Percentiles rank a stretch among this genome's conserved stretches.
phyloP scores from a whole-genome alignment of 2,113 vertebrate genomes.

The Equus quagga region DNA sequence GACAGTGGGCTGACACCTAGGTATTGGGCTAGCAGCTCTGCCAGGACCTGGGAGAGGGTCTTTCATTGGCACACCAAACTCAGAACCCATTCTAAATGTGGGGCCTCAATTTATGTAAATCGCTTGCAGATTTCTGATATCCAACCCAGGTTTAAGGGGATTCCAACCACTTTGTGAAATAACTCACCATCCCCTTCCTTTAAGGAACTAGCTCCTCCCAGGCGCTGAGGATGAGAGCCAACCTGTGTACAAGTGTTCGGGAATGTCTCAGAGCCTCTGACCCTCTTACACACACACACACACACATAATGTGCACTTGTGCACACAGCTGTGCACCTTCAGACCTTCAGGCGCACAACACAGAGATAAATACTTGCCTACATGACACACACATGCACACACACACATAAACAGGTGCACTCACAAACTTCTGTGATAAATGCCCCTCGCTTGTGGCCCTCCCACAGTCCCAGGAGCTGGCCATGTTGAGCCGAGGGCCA shows the following conservation, averaged over 20 bases:
- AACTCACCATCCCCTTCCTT: not conserved
- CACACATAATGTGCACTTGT: not conserved
- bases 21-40: not conserved
- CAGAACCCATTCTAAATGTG: not conserved
- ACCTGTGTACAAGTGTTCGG: not conserved
- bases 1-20: not conserved
- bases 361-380: not conserved
- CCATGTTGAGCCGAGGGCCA: not conserved
- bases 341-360: not conserved
- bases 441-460: not conserved
- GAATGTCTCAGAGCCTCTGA: not conserved
- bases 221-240: not conserved
- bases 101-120: not conserved
- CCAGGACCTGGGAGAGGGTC: not conserved
- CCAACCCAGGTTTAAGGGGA: not conserved
- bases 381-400: too few species aligned
- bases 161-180: not conserved
- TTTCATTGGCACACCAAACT: not conserved
- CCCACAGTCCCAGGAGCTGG: not conserved
- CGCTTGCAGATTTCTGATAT: not conserved
- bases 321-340: not conserved
- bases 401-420: accelerated
- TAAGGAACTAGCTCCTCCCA: not conserved
- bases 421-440: not conserved
- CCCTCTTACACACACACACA: not conserved